phyloP scores from a whole-genome alignment of 2,888 invertebrate species.

The Pammene fasciana region DNA sequence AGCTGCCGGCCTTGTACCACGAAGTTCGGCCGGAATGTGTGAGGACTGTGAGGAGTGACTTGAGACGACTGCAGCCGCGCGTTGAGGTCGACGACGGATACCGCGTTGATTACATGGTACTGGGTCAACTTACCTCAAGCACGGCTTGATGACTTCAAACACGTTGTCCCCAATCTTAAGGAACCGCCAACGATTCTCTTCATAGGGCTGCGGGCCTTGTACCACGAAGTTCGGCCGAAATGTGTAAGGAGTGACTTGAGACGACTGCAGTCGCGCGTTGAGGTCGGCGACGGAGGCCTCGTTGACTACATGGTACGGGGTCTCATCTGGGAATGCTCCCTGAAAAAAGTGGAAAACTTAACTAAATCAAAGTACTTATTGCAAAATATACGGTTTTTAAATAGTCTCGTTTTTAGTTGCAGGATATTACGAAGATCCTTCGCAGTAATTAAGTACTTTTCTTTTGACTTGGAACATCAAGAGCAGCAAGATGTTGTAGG shows the following conservation, averaged over 20 bases:
- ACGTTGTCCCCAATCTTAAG: constrained; percentile 81
- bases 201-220: constrained; percentile 74
- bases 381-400: too few relatives aligned
- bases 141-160: constrained; percentile 80
- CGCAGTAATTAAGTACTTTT: too few relatives aligned
- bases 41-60: too few relatives aligned
- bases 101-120: too few relatives aligned
- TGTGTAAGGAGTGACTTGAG: constrained; percentile 67
- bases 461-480: too few relatives aligned
- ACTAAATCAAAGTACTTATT: neutral
- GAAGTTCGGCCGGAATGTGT: too few relatives aligned
- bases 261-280: constrained; percentile 73
- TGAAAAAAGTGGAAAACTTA: neutral
- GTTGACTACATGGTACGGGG: constrained; percentile 84
- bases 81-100: too few relatives aligned
- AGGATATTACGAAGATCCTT: too few relatives aligned
- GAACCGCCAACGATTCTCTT: constrained; percentile 85
- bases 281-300: constrained; percentile 82
- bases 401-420: too few relatives aligned
- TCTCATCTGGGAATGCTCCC: constrained; percentile 82
- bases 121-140: constrained; percentile 71
- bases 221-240: constrained; percentile 86
- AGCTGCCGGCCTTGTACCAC: too few relatives aligned
- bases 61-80: too few relatives aligned
- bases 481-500: too few relatives aligned